Percentiles rank a stretch among this genome's conserved stretches.
Evolutionary conservation across 2,888 invertebrate genomes (phyloP).

Genomic region (Sphaeridia pumilis): DNA sequence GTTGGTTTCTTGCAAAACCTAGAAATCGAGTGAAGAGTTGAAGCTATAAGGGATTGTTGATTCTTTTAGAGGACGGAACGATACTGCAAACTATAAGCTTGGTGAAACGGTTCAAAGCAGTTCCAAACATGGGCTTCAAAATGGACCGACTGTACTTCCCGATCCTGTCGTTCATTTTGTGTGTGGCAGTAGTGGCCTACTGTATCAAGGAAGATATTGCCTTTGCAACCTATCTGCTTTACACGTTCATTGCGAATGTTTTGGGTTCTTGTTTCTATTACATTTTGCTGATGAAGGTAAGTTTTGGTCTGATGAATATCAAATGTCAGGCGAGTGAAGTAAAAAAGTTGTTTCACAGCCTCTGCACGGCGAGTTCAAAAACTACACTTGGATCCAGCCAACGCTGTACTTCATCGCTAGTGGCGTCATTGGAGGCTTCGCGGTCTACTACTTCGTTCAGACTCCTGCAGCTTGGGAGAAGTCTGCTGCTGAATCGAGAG

Average conservation of each 20-base stretch:
- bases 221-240: slow-evolving; percentile 67
- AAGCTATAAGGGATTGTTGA: neutral
- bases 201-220: slow-evolving; percentile 41
- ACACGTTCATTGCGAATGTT: slow-evolving; percentile 69
- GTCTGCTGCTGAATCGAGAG: slow-evolving; percentile 29
- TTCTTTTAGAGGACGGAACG: slow-evolving; percentile 15
- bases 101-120: slow-evolving; percentile 19
- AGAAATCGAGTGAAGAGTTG: neutral
- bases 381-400: slow-evolving; percentile 33
- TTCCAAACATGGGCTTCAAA: slow-evolving; percentile 16
- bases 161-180: slow-evolving; percentile 20
- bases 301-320: slow-evolving; percentile 22
- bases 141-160: slow-evolving; percentile 29
- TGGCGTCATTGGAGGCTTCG: slow-evolving; percentile 27
- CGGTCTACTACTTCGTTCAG: slow-evolving; percentile 26
- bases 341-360: slow-evolving; percentile 17
- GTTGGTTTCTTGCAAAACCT: neutral
- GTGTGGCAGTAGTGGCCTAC: slow-evolving; percentile 27
- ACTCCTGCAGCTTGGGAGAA: slow-evolving; percentile 29
- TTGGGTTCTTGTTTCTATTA: slow-evolving; percentile 69
- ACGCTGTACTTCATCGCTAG: slow-evolving; percentile 24
- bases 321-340: neutral
- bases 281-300: slow-evolving; percentile 63
- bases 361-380: slow-evolving; percentile 32
- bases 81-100: slow-evolving; percentile 20